Evolutionary conservation across 2,888 invertebrate genomes (phyloP), one percentile per base, ranked within the genome.

Genomic region (Drosophila rellima): DNA sequence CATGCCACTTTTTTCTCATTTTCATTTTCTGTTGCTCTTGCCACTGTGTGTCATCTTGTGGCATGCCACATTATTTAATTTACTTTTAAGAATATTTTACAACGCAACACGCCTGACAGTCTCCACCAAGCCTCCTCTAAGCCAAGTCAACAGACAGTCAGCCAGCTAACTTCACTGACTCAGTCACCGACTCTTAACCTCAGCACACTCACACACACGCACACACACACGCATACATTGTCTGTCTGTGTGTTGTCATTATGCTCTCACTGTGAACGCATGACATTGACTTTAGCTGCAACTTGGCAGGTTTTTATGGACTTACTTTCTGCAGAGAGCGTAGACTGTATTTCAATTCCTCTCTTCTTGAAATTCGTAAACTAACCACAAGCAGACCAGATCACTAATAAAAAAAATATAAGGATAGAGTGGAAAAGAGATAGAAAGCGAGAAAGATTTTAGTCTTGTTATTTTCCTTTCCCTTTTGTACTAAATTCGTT

Each of bases 51-150:
- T 63, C 77, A 66, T 70, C 71, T 78, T 82, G 89, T 70, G 89
- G 88, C 78, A 86, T 75, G 88, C 88, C 88, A 83, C 89, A 86
- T 88, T 88, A 83, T 84, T 84, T 88, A 86, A 88, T 89, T 85
- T 89, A 82, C 79, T 80, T 89, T 83, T 77, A 82, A 77, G 87
- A 67, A 81, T 78, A 85, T 72, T 74, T 79, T 77, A 70, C 66
- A 74, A 67, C 74, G 52, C 70, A 73, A 44, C 51, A 59, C 82
- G 52, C 54, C 59, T 48, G 48, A 47, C 65, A 48, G 62, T 48
- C 56, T 45, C 26, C 37, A 10, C 8, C 11, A 26, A 26, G 26
- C 10, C 15, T 15, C 15, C n/a, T 10, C 23, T 68, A 51, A 56
- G 59, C 54, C 26, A 59, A 51, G 62, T 37, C 60, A 52, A 51